Evolutionary conservation across 1,140 invertebrate genomes (phyloP).

Genomic region (Bombus balteatus): DNA sequence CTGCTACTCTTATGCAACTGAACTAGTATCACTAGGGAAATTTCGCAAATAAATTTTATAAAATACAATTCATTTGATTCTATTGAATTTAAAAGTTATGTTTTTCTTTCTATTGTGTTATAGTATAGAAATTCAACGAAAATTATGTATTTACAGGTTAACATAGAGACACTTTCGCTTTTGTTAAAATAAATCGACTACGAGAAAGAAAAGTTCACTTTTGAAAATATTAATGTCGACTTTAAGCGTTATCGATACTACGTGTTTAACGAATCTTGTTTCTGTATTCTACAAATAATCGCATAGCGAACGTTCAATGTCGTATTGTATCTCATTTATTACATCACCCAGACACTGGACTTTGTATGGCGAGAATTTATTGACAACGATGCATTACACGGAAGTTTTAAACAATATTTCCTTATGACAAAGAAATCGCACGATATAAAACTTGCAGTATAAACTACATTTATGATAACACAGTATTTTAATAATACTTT

Average conservation of each 20-base stretch:
- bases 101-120: no score
- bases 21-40: neutral
- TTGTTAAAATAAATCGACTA: neutral
- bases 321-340: no score
- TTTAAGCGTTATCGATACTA: no score
- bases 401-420: no score
- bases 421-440: no score
- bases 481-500: no score
- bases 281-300: no score
- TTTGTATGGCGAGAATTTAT: neutral
- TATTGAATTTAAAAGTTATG: neutral
- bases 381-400: no score
- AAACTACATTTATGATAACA: no score
- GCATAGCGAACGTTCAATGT: neutral
- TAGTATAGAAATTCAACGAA: no score
- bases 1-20: neutral
- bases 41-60: neutral
- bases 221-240: neutral
- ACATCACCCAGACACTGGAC: neutral
- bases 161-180: neutral
- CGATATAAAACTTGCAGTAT: no score
- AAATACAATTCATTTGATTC: accelerated
- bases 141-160: neutral
- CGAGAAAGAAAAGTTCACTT: neutral
- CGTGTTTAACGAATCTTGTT: neutral